Base-by-base conservation (phyloP, 64 coral and sea anemone genomes). In the Acropora yongei region DNA sequence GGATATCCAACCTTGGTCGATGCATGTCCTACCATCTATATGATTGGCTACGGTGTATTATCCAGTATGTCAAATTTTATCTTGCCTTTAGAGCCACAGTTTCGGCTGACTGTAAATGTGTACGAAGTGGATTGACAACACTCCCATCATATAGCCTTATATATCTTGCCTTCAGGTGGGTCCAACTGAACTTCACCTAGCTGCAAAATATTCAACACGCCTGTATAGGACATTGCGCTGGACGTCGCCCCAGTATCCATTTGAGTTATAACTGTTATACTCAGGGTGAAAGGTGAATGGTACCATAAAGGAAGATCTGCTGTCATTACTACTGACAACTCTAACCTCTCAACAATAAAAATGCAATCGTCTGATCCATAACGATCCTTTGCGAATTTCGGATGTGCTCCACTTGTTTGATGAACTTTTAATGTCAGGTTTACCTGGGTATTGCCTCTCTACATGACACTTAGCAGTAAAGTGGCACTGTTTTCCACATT, bases 131-230 rank as follows among this genome's bases (percentile, higher is more conserved):
- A 1, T 63, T 20, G 40, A 82, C 80, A 20, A 82, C 55, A 63
- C 55, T 18, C 12, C 40, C 80, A 65, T 82, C 80, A 40, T 66
- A 65, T 1, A 82, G 6, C 39, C 30, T 82, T 82, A 55, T 55
- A 55, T 7, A 80, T 80, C 78, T 80, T 80, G 4, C 78, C 78
- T 30, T 51, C 78, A 80, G 78, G 78, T 30, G 17, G 51, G 49
- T 41, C 78, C 78, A 80, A 10, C 78, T 82, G 8, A 41, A 63
- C 80, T 16, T 82, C 57, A 10, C 60, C 10, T 13, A 8, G 11
- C 60, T 63, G 14, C 60, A 81, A 81, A 41, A 81, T 58, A 41
- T 82, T 82, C 39, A 82, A 40, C 19, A 17, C 11, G 9, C 66
- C 80, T 9, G 55, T 14, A 44, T 66, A 65, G 2, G 80, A 82